A percentile compares a stretch with the other conserved stretches of the same genome.
Evolutionary conservation across 1,140 invertebrate species (phyloP).

Genomic region (Venustaconcha ellipsiformis): DNA sequence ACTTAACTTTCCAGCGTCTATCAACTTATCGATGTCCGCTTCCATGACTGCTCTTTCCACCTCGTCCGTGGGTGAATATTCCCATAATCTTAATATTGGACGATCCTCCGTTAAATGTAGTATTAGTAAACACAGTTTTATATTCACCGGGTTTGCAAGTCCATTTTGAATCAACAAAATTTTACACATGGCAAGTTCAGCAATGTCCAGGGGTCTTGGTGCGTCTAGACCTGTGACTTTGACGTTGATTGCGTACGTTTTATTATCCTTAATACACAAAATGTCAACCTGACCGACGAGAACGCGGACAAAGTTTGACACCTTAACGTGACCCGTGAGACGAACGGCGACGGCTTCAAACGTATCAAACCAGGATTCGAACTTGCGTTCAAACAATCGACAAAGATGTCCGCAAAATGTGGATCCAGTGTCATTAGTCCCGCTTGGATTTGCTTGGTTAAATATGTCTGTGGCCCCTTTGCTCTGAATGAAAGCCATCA

Average conservation of each 20-base stretch:
- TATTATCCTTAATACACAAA: conserved; percentile 44
- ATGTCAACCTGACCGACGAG: conserved; percentile 54
- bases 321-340: conserved; percentile 60
- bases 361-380: conserved; percentile 54
- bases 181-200: conserved; percentile 56
- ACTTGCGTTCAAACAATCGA: conserved; percentile 53
- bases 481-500: conserved; percentile 38
- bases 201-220: conserved; percentile 55
- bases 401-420: conserved; percentile 52
- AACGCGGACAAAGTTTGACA: conserved; percentile 56
- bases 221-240: conserved; percentile 58
- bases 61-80: conserved; percentile 47
- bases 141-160: conserved; percentile 43
- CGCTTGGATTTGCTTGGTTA: conserved; percentile 28
- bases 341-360: conserved; percentile 54
- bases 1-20: conserved; percentile 54
- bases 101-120: conserved; percentile 52
- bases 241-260: conserved; percentile 49
- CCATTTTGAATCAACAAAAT: conserved; percentile 58
- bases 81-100: conserved; percentile 57
- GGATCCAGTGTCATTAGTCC: conserved; percentile 17
- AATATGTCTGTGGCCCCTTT: conserved; percentile 54
- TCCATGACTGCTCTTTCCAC: conserved; percentile 55
- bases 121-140: conserved; percentile 45
- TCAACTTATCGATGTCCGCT: conserved; percentile 57